Evolutionary conservation across 2,888 invertebrate genomes (phyloP), one percentile per base, ranked within the genome.

Genomic region (Archips crataeganus): DNA sequence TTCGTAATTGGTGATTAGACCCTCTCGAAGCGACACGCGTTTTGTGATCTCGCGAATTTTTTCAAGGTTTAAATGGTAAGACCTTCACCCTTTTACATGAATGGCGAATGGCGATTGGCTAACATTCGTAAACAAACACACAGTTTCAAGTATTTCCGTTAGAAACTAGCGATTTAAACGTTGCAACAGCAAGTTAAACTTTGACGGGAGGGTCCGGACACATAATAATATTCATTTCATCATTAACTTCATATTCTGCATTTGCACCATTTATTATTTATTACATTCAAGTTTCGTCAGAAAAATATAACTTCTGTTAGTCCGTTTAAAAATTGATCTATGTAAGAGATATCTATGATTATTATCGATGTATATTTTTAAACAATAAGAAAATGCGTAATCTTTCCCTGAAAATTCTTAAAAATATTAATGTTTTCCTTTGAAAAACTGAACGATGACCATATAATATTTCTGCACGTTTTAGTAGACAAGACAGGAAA

Each of bases 81-180:
- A 86, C 90, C 90, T 90, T 91, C 90, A 82, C 81, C 74, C 80
- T 79, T 85, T 87, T 88, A 88, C 87, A 87, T 90, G 88, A 88
- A 89, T 89, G 89, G 86, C 82, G 88, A 88, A 89, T 89, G 89
- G 86, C 82, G 84, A 82, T 92, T 91, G 87, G 87, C 80, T 83
- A 90, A 91, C 84, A 80, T 79, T 78, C 79, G 75, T 83, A 81
- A 85, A 86, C 81, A 85, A 84, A 87, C 85, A 82, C 80, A 79
- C 80, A 79, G 82, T 84, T 85, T 82, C 80, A 81, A 78, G 82
- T 82, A 86, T 90, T 91, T 91, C 91, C 91, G 88, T 91, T 89
- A 87, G 88, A 91, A 90, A 90, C 87, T 85, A 86, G 82, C 84
- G 81, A 82, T 85, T 87, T 84, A 83, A 81, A 79, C 81, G 75